Evolutionary conservation across 2,797 vertebrate genomes (phyloP).

Genomic region (Sebastes dallii): DNA sequence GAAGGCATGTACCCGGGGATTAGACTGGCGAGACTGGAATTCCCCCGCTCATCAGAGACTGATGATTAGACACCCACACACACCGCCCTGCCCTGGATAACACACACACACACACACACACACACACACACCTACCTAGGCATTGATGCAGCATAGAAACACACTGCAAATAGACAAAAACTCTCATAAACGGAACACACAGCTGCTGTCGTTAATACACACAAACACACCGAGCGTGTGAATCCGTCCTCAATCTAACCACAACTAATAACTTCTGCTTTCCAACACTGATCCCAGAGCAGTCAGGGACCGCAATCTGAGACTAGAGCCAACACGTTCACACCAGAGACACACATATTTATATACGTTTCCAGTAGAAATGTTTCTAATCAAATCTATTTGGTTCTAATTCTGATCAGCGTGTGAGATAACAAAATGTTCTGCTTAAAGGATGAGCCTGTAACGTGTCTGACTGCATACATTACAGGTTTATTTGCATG

Average conservation of each 20-base stretch:
- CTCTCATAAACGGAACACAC: neutral
- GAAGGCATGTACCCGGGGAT: conserved; percentile 64
- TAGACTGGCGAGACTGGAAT: conserved; percentile 75
- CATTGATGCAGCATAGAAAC: neutral
- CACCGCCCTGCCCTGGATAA: conserved; percentile 21
- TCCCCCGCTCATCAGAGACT: conserved; percentile 74
- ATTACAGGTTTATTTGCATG: neutral
- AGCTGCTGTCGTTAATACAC: neutral
- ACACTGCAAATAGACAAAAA: neutral
- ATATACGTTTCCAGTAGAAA: neutral
- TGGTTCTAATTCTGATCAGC: neutral
- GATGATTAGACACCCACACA: conserved; percentile 69
- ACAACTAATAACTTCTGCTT: conserved; percentile 17
- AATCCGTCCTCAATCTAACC: conserved; percentile 4
- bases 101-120: conserved; percentile 28
- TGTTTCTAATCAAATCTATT: neutral
- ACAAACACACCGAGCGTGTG: neutral
- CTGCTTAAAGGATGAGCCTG: neutral
- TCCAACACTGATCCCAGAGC: conserved; percentile 1
- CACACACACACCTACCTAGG: neutral
- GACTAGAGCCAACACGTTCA: neutral
- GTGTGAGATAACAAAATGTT: neutral
- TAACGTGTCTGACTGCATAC: neutral
- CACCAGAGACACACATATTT: neutral
- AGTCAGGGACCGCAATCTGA: neutral